Base-by-base conservation (phyloP, 2,113 vertebrate species). In the Gymnocephalus cernua region DNA sequence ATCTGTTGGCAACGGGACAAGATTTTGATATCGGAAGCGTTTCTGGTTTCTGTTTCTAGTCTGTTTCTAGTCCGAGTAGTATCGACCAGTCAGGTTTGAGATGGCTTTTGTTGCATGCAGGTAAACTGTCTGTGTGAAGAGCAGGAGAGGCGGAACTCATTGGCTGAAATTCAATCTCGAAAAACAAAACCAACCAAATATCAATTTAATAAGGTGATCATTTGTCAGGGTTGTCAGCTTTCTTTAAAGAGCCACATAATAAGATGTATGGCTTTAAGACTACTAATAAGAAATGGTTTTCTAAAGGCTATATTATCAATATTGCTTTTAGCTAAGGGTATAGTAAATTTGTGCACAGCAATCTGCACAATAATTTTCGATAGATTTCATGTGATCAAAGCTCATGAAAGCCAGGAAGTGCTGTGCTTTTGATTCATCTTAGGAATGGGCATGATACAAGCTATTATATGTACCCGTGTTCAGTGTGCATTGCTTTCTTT, bases 401-500 rank as follows among this genome's bases (percentile, higher is more conserved):
- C 44, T 65, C n/a, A 13, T 29, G 25, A 48, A 29, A 66, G 25
- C 25, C 45, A 48, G 25, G 7, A 27, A 38, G 35, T n/a, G 23
- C 57, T 64, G 32, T n/a, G n/a, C n/a, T 68, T 85, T 67, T 73
- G 57, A 69, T 74, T 59, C 21, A 50, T 73, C 56, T 29, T 38
- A 23, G 66, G 44, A 27, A 23, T 38, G 45, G 16, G 3, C 56
- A 11, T 57, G 21, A 70, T 47, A 12, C 25, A 29, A 51, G 61
- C 51, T 77, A 59, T 47, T n/a, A 21, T 18, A 9, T 50, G 15
- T 61, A 5, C 9, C 25, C 59, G n/a, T 74, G 56, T 82, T 81
- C 35, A 58, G 0, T 47, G 65, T 56, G 27, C 14, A 47, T 79
- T 57, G 21, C 69, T 77, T 82, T 45, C 25, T 41, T 62, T 15